Base-by-base conservation (phyloP, 2,888 invertebrate genomes). In the Plebejus anna region DNA sequence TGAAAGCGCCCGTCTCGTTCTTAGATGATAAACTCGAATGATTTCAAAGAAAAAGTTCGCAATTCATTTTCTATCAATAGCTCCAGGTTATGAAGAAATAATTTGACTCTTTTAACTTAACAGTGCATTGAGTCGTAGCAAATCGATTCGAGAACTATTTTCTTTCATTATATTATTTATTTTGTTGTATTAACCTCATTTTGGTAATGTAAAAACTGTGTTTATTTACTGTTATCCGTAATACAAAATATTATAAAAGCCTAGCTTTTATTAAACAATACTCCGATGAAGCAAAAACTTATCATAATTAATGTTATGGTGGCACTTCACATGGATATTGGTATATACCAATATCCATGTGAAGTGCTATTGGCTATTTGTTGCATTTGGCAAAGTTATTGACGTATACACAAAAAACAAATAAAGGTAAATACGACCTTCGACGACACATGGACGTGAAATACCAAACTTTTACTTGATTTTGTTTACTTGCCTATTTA, bases 81-180 rank as follows among this genome's bases (percentile, higher is more conserved):
- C 75, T 75, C 57, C 75, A 38, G 57, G 57, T 32, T 66, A 66
- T 16, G 61, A 66, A 32, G 32, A 16, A 66, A 66, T 66, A 66
- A 66, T 66, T 66, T 66, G 32, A 36, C 32, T 36, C 32, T 66
- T 66, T 66, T 66, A 66, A 66, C 66, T 36, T 66, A 32, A 36
- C 66, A 13, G 66, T 66, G 66, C 36, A 66, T 66, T 66, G 36
- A 66, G 32, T 66, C 66, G 66, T 28, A 13, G 36, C 66, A 66
- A 66, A 66, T 66, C 66, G 32, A 66, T 36, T 13, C 16, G 1
- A 66, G 13, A 5, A 66, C 13, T 36, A 66, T 66, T 66, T 36
- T 13, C 5, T 36, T 66, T 16, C 28, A 61, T 66, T 2, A 32
- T 32, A 32, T 66, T 66, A 16, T 66, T 66, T 11, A 66, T 4